Conservation (phyloP, 1,140 invertebrate species). For the Cyrtorhinus lividipennis region DNA sequence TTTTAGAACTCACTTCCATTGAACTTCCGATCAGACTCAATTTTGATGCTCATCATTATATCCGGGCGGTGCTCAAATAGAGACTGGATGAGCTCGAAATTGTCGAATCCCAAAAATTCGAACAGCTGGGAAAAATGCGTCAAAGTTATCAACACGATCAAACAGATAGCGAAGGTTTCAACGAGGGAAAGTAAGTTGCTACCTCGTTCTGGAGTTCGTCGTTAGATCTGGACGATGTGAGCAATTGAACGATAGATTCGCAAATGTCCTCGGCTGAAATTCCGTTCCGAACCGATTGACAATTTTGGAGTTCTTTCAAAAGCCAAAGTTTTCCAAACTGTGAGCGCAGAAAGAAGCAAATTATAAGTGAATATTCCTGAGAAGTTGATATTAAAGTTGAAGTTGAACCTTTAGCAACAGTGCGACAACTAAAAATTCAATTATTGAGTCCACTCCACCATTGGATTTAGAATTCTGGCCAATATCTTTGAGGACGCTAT, state of each 20-base stretch:
- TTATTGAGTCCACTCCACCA: too few species aligned
- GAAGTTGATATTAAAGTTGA: too few species aligned
- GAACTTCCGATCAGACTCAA: constrained; percentile 25
- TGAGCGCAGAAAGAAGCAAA: constrained; percentile 29
- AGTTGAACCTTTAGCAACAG: too few species aligned
- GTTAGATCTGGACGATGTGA: constrained; percentile 45
- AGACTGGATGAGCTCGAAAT: constrained; percentile 69
- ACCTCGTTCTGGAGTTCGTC: constrained; percentile 69
- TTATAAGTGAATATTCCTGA: constrained; percentile 20
- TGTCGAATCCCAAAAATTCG: constrained; percentile 73
- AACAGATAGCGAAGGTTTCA: too few species aligned
- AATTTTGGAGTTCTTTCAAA: constrained; percentile 38
- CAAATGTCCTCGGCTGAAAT: constrained; percentile 43
- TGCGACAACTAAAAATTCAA: too few species aligned
- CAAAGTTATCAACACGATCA: too few species aligned
- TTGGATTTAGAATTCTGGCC: too few species aligned
- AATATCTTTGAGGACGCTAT: too few species aligned
- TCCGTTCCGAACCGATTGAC: constrained; percentile 32
- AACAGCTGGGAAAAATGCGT: constrained; percentile 45
- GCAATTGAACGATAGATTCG: constrained; percentile 40
- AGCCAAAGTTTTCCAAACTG: constrained; percentile 43
- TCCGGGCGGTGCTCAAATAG: constrained; percentile 54
- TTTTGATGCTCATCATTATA: constrained; percentile 33
- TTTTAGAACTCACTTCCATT: not conserved
- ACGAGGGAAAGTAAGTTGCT: too few species aligned